These are phyloP conservation scores for Regulus satrapa DNA, from an alignment of 2,113 vertebrate genomes.

Conservation along the genomic window DNA sequence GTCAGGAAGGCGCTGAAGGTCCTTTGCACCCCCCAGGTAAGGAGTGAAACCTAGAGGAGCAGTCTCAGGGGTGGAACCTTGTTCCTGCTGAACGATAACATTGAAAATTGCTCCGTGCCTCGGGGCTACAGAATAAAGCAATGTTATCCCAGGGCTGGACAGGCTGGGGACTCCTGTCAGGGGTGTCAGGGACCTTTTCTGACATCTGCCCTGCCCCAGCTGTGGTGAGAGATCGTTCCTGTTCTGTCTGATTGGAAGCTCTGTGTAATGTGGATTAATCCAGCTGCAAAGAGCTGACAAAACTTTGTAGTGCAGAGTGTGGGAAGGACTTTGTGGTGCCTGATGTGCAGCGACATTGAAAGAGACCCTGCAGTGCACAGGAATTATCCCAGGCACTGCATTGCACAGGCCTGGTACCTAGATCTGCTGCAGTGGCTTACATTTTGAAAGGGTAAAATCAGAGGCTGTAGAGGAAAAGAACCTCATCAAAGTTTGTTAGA, in stretches of 20 bases:
- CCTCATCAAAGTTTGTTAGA: background rate
- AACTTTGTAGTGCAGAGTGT: background rate
- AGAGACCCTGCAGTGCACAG: background rate
- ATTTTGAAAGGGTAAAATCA: background rate
- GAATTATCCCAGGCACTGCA: background rate
- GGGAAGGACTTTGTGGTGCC: background rate
- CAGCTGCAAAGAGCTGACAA: background rate
- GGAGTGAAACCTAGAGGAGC: background rate
- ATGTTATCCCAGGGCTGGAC: background rate
- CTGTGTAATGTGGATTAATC: background rate
- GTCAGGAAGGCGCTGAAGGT: slow-evolving; percentile 86
- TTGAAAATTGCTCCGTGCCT: background rate
- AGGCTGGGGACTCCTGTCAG: background rate
- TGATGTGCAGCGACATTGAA: background rate
- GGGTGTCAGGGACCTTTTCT: background rate
- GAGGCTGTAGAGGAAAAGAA: background rate
- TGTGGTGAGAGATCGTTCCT: background rate
- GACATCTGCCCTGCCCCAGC: background rate
- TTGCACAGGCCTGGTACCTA: background rate
- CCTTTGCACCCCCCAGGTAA: slow-evolving; percentile 90
- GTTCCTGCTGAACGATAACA: background rate
- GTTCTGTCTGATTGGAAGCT: background rate
- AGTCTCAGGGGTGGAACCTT: background rate
- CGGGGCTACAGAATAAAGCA: background rate
- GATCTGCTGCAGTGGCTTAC: background rate